These are phyloP conservation scores for Sciurus vulgaris DNA, from an alignment of 2,797 vertebrate genomes.

Conservation along the genomic window DNA sequence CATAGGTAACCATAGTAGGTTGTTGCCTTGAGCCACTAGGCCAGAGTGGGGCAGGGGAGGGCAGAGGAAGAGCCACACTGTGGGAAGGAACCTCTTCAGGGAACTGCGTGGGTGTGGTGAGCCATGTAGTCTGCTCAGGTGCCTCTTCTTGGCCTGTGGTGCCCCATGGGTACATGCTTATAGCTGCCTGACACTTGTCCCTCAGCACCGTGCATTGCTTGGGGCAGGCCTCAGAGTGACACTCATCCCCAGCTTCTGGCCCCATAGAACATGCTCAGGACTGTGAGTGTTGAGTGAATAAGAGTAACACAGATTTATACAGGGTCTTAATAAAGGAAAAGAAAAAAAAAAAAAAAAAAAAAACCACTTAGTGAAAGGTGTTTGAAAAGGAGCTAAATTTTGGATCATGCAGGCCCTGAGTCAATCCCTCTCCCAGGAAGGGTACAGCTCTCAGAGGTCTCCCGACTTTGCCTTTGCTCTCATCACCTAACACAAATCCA, in stretches of 20 bases:
- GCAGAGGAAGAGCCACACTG: neutral
- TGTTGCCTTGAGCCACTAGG: neutral
- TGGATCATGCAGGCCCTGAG: neutral
- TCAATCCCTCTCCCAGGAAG: neutral
- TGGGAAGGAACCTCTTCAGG: too few species aligned
- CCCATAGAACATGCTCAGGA: neutral
- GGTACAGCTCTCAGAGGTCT: neutral
- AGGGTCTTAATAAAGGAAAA: neutral
- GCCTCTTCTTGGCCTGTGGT: neutral
- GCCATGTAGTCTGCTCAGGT: too few species aligned
- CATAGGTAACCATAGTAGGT: too few species aligned
- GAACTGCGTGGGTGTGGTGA: too few species aligned
- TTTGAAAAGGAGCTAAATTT: neutral
- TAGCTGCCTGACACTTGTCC: neutral
- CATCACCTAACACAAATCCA: neutral
- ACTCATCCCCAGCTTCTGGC: neutral
- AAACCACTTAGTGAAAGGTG: neutral
- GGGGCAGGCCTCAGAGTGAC: neutral
- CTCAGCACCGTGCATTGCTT: accelerated
- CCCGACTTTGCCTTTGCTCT: neutral
- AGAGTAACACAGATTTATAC: neutral
- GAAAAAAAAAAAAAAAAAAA: neutral
- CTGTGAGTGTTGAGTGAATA: neutral
- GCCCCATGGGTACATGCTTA: accelerated
- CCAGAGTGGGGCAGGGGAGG: neutral